Evolutionary conservation across 2,888 invertebrate species (phyloP).

Genomic region (Sclerodermus sp.): DNA sequence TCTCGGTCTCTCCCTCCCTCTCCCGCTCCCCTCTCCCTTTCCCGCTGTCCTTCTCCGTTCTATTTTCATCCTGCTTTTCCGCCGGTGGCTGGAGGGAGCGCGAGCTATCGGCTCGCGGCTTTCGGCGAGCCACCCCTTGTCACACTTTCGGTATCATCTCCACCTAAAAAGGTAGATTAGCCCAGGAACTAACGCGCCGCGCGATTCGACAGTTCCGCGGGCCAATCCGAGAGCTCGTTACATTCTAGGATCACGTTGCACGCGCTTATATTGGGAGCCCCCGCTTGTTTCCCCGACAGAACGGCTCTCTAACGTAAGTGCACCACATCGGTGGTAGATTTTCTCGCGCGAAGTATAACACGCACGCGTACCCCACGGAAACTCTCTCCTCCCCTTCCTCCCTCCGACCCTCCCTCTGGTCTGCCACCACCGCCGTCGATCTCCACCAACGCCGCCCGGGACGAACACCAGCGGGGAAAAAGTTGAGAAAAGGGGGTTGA

Average conservation of each 20-base stretch:
- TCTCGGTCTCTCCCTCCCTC: too few relatives aligned
- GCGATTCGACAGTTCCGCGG: conserved; percentile 56
- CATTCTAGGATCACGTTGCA: conserved; percentile 75
- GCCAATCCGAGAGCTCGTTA: conserved; percentile 60
- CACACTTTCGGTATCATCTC: conserved; percentile 59
- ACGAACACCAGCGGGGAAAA: too few relatives aligned
- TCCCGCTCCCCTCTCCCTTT: too few relatives aligned
- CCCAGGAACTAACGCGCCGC: conserved; percentile 57
- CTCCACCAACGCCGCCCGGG: too few relatives aligned
- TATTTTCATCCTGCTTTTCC: background rate
- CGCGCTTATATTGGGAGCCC: conserved; percentile 75
- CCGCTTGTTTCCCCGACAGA: conserved; percentile 83
- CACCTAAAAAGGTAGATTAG: conserved; percentile 69
- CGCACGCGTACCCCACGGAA: background rate
- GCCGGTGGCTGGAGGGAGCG: background rate
- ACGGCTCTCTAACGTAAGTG: conserved; percentile 97
- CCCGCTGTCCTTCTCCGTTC: background rate
- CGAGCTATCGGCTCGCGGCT: background rate
- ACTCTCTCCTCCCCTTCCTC: conserved; percentile 12
- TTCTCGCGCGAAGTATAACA: conserved; percentile 1
- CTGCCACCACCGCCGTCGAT: too few relatives aligned
- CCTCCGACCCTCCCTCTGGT: conserved; percentile 10
- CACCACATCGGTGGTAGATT: conserved; percentile 51
- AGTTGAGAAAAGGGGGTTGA: conserved; percentile 1
- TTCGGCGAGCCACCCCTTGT: conserved; percentile 46